phyloP scores from a whole-genome alignment of 2,113 vertebrate species.

The Xenopus borealis region DNA sequence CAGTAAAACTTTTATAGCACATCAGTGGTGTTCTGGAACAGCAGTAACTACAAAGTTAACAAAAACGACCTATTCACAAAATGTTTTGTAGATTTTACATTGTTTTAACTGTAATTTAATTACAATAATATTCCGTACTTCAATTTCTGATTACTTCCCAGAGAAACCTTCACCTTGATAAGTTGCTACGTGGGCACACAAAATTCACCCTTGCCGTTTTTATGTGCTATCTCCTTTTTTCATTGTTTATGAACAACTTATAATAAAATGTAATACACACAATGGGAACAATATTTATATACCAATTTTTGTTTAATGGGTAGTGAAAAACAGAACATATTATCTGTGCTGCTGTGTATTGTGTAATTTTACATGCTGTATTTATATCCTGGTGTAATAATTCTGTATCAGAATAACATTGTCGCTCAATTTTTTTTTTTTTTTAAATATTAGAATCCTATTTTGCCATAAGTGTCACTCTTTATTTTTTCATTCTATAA shows the following conservation, averaged over 20 bases:
- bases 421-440: constrained; percentile 60
- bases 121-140: no score
- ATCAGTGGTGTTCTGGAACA: no score
- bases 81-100: no score
- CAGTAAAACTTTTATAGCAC: no score
- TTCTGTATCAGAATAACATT: constrained; percentile 78
- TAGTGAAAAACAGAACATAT: background rate
- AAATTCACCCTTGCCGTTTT: no score
- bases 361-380: constrained; percentile 50
- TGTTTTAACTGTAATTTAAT: no score
- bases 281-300: background rate
- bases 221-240: no score
- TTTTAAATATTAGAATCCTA: constrained; percentile 70
- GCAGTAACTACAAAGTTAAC: no score
- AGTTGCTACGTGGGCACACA: no score
- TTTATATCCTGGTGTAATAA: constrained; percentile 62
- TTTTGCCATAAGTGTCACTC: constrained; percentile 61
- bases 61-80: no score
- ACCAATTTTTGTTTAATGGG: background rate
- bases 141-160: no score
- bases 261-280: background rate
- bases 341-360: constrained; percentile 54
- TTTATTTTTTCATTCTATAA: constrained; percentile 49
- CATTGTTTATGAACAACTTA: background rate
- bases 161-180: no score